These are phyloP conservation scores for Halocynthia aurantium DNA, from an alignment of 23 tunicate species.

Conservation along the genomic window DNA sequence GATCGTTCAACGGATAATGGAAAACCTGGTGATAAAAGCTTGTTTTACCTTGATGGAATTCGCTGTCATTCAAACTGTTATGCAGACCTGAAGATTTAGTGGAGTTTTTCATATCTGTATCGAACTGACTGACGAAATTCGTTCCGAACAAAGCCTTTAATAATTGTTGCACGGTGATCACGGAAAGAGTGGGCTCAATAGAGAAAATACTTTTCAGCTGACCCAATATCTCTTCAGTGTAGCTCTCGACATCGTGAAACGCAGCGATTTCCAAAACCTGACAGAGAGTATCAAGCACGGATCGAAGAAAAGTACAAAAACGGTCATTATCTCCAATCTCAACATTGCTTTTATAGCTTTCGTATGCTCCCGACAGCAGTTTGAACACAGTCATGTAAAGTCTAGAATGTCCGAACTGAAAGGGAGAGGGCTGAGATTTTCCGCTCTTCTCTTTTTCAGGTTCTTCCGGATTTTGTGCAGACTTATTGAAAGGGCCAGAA, in stretches of 20 bases:
- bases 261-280: conserved; percentile 67
- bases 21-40: conserved; percentile 40
- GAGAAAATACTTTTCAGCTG: conserved; percentile 46
- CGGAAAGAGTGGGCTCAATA: conserved; percentile 42
- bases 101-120: conserved; percentile 5
- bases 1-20: conserved; percentile 74
- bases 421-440: conserved; percentile 8
- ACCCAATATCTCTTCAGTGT: conserved; percentile 63
- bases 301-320: conserved; percentile 33
- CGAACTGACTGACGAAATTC: conserved; percentile 54
- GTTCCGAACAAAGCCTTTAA: conserved; percentile 84
- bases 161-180: conserved; percentile 75
- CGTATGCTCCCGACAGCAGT: conserved; percentile 56
- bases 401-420: conserved; percentile 19
- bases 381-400: conserved; percentile 57
- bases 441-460: conserved; percentile 39
- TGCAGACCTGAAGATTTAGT: conserved; percentile 4
- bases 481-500: not conserved
- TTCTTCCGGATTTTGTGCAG: not conserved
- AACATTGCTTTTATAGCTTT: conserved; percentile 61
- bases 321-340: conserved; percentile 56
- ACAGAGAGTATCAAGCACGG: conserved; percentile 47
- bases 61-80: not conserved
- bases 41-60: not conserved
- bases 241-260: conserved; percentile 50